Percentiles rank a stretch among this genome's conserved stretches.
Conservation (phyloP, 2,113 vertebrate genomes). For the Ia io region DNA sequence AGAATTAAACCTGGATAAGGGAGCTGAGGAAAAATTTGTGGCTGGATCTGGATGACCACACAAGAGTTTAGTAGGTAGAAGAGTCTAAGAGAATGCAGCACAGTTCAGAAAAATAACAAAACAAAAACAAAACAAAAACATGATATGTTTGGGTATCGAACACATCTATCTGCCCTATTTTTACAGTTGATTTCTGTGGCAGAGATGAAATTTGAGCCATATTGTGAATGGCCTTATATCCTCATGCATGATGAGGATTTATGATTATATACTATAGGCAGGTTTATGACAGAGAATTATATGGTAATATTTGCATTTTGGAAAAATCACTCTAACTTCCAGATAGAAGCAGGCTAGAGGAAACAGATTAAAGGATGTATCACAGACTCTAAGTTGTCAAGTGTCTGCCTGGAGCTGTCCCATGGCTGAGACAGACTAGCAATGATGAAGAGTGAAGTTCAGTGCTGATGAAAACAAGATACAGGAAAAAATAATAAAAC, state of each 20-base stretch:
- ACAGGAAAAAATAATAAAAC: not conserved
- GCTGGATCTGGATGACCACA: not conserved
- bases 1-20: not conserved
- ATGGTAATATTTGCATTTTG: conserved; percentile 18
- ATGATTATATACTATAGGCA: not conserved
- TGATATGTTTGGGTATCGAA: not conserved
- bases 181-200: not conserved
- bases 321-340: not conserved
- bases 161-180: not conserved
- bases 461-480: not conserved
- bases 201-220: not conserved
- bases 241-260: not conserved
- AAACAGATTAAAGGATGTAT: not conserved
- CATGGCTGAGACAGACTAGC: not conserved
- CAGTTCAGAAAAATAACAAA: not conserved
- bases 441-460: not conserved
- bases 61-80: not conserved
- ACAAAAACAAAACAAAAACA: not conserved
- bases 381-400: not conserved
- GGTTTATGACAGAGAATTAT: not conserved
- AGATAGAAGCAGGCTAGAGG: not conserved
- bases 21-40: not conserved
- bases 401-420: not conserved
- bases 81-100: not conserved
- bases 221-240: not conserved